Evolutionary conservation across 2,797 vertebrate species (phyloP), one percentile per base, ranked within the genome.

Genomic region (Anguilla pacifica): DNA sequence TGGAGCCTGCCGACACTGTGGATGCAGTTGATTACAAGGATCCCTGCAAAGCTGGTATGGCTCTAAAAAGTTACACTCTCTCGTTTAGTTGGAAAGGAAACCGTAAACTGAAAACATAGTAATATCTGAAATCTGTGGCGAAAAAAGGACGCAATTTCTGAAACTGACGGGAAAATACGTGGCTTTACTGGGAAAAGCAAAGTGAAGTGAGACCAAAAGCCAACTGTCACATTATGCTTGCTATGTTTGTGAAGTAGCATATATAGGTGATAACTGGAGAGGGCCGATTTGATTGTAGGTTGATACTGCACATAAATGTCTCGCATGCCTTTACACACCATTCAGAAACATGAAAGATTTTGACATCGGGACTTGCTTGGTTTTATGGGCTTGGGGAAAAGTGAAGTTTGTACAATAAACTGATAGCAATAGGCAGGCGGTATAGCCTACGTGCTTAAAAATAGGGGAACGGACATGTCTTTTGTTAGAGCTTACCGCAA

Each of bases 1-100:
- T 86, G 88, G 53, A 88, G 88, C 83, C 89, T 35, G 67, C 84
- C 70, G 92, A 87, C 88, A 84, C 74, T 43, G 31, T 88, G 28
- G 95, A 96, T 92, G 93, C 35, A 61, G 92, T 95, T 91, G 95
- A 96, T 91, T 97, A 96, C 93, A 95, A 94, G 93, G 96, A 97
- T 92, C 96, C 96, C 7, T 97, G 96, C 92, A 96, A 96, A 94
- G 96, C 96, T 89, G 96, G 96, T 97, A 96, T 92, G 82, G 88
- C 91, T 28, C 81, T 43, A 17, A 72, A 31, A 61, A 2, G 39
- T 35, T 87, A n/a, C 77, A 5, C 31, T 87, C 25, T 57, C 43
- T 67, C 43, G 6, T 84, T 11, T 72, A 49, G 2, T 84, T 55
- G 43, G 10, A 72, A 72, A 28, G 57, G 19, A 84, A 64, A 15